phyloP scores from a whole-genome alignment of 2,888 invertebrate genomes.

The Andricus quercusramuli region DNA sequence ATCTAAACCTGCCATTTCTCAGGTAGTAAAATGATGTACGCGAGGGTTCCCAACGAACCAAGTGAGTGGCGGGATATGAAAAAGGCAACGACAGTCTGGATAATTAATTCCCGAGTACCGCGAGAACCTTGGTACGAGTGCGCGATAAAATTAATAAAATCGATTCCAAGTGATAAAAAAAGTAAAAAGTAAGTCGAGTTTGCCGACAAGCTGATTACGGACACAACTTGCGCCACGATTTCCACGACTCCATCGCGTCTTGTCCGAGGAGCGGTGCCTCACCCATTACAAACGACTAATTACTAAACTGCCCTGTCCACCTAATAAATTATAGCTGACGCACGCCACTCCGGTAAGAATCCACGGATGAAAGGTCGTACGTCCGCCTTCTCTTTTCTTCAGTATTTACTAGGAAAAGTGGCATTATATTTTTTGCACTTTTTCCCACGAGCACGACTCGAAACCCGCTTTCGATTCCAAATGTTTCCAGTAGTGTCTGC shows the following conservation, averaged over 20 bases:
- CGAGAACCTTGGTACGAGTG: slow-evolving; percentile 6
- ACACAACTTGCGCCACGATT: slow-evolving; percentile 51
- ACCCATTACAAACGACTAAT: slow-evolving; percentile 66
- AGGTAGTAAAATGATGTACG: slow-evolving; percentile 32
- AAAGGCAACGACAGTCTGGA: slow-evolving; percentile 28
- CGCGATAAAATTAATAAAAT: slow-evolving; percentile 39
- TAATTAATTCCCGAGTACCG: slow-evolving; percentile 22
- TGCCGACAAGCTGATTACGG: slow-evolving; percentile 31
- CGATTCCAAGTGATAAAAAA: slow-evolving; percentile 38
- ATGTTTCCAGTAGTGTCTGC: not conserved
- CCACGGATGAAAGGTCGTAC: slow-evolving; percentile 29
- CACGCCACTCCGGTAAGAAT: slow-evolving; percentile 47
- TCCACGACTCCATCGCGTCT: slow-evolving; percentile 55
- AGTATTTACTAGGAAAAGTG: slow-evolving; percentile 28
- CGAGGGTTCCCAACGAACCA: slow-evolving; percentile 20
- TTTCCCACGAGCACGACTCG: slow-evolving; percentile 50
- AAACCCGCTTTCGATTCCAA: slow-evolving; percentile 41
- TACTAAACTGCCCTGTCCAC: slow-evolving; percentile 66
- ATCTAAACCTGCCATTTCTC: slow-evolving; percentile 20
- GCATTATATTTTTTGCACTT: slow-evolving; percentile 32
- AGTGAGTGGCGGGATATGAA: slow-evolving; percentile 37
- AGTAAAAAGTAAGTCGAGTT: slow-evolving; percentile 43
- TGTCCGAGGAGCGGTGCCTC: slow-evolving; percentile 53
- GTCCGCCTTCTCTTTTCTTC: slow-evolving; percentile 34
- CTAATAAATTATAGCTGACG: slow-evolving; percentile 64